A percentile compares a stretch with the other conserved stretches of the same genome.
Conservation (phyloP, 2,888 invertebrate genomes). For the Aspidiotus rigidus region DNA sequence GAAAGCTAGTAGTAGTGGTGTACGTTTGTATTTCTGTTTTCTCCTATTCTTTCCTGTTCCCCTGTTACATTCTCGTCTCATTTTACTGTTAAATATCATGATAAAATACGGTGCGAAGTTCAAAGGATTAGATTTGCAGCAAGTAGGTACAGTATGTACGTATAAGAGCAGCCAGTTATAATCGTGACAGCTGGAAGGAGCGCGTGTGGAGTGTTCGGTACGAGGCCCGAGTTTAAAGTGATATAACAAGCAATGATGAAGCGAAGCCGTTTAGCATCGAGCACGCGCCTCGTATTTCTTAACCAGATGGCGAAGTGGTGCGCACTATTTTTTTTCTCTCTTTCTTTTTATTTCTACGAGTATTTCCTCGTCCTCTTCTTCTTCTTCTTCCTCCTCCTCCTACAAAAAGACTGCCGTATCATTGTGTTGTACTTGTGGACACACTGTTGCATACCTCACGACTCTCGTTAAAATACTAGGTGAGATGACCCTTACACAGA, state of each 20-base stretch:
- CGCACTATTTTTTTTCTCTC: conserved; percentile 11
- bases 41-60: neutral
- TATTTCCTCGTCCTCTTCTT: neutral
- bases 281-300: conserved; percentile 28
- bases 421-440: conserved; percentile 16
- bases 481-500: conserved; percentile 16
- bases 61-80: neutral
- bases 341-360: neutral
- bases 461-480: conserved; percentile 5
- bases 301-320: conserved; percentile 21
- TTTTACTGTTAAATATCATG: conserved; percentile 19
- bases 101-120: conserved; percentile 15
- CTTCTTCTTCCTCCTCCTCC: neutral
- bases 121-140: conserved; percentile 17
- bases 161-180: conserved; percentile 22
- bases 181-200: conserved; percentile 32
- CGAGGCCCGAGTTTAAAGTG: conserved; percentile 19
- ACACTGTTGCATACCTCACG: conserved; percentile 17
- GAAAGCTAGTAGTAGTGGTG: too few relatives aligned
- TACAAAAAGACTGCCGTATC: conserved; percentile 6
- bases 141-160: neutral
- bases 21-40: neutral
- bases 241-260: conserved; percentile 32
- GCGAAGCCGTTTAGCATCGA: conserved; percentile 30
- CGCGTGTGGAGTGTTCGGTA: conserved; percentile 28